phyloP scores from a whole-genome alignment of 2,888 invertebrate species.

The Tetheella fluctuosa region DNA sequence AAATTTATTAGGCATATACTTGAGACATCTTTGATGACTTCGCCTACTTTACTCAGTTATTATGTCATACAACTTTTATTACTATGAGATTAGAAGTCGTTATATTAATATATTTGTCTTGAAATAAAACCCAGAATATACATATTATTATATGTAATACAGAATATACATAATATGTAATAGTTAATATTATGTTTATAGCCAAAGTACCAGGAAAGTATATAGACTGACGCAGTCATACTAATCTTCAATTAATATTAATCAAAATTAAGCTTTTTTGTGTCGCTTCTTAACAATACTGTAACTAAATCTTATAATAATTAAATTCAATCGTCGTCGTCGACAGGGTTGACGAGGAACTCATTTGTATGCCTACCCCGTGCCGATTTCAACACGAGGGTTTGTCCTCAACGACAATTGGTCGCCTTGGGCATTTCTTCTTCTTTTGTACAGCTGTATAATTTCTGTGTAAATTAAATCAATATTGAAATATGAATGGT shows the following conservation, averaged over 20 bases:
- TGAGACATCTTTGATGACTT: neutral
- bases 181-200: no score
- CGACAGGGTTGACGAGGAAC: slow-evolving; percentile 15
- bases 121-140: neutral
- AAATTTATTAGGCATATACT: neutral
- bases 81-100: no score
- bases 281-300: neutral
- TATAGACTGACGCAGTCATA: no score
- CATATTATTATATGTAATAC: no score
- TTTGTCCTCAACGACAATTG: slow-evolving; percentile 35
- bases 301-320: slow-evolving; percentile 13
- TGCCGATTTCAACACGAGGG: slow-evolving; percentile 40
- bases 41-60: no score
- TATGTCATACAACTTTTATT: no score
- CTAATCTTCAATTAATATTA: neutral
- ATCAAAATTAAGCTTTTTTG: neutral
- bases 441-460: slow-evolving; percentile 25
- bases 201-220: no score
- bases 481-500: slow-evolving; percentile 4
- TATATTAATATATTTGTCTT: no score
- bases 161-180: no score
- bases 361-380: slow-evolving; percentile 41
- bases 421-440: slow-evolving; percentile 37
- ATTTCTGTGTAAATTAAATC: slow-evolving; percentile 14
- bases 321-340: slow-evolving; percentile 12